Evolutionary conservation across 2,113 vertebrate genomes (phyloP).

Genomic region (Edolisoma coerulescens): DNA sequence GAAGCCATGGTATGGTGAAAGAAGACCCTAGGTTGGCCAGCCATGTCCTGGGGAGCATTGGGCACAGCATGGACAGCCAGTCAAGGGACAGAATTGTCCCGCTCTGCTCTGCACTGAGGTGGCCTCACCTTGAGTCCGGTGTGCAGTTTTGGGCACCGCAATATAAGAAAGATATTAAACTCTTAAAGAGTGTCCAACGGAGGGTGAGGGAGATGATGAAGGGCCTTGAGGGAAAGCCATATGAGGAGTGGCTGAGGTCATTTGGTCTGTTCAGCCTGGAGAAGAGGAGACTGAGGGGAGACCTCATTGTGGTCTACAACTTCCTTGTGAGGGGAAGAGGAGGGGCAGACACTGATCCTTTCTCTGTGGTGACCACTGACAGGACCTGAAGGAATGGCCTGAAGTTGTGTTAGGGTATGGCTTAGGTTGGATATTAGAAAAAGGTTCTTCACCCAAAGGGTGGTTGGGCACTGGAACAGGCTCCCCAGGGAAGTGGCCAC

Average conservation of each 20-base stretch:
- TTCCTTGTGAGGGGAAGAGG: neutral
- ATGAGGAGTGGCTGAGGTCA: neutral
- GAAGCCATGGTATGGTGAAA: rapidly evolving
- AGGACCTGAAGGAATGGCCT: neutral
- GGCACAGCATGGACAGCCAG: neutral
- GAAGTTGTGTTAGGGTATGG: neutral
- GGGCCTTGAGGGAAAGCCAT: neutral
- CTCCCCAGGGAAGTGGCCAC: neutral
- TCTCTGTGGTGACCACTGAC: neutral
- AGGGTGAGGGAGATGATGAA: neutral
- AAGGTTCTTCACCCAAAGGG: no score
- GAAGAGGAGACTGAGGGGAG: neutral
- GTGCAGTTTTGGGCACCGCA: neutral
- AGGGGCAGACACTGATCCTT: neutral
- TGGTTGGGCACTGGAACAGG: neutral
- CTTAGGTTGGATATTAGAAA: neutral
- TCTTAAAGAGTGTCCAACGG: neutral
- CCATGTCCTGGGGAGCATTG: rapidly evolving
- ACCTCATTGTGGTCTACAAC: neutral
- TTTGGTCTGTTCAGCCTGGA: neutral
- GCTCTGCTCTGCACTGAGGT: neutral
- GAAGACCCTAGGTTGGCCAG: neutral
- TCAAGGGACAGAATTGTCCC: neutral
- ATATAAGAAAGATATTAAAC: neutral
- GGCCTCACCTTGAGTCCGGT: rapidly evolving